These are phyloP conservation scores for Drosophila picticornis DNA, from an alignment of 2,888 invertebrate species.

Conservation along the genomic window DNA sequence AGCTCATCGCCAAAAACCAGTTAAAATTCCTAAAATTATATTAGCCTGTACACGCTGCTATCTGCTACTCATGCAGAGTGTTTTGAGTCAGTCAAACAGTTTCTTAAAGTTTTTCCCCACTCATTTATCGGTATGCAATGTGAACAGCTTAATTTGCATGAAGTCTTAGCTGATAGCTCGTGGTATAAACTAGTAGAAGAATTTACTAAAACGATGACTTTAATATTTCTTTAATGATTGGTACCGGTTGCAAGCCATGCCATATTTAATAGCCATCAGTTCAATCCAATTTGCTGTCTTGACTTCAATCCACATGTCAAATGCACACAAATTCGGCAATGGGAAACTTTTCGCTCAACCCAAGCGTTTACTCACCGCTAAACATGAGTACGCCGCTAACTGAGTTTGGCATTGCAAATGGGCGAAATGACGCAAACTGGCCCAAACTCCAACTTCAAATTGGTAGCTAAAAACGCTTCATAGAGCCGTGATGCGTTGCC, in stretches of 20 bases:
- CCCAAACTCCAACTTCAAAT: slow-evolving; percentile 52
- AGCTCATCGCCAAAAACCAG: slow-evolving; percentile 51
- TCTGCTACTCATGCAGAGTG: slow-evolving; percentile 11
- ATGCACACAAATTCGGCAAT: not conserved
- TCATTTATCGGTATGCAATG: not conserved
- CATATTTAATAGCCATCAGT: not conserved
- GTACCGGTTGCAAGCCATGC: no score
- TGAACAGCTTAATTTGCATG: not conserved
- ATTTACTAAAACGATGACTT: not conserved
- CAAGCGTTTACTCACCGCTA: slow-evolving; percentile 18
- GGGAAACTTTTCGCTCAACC: slow-evolving; percentile 29
- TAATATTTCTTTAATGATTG: not conserved
- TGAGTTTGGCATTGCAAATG: slow-evolving; percentile 40
- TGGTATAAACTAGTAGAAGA: not conserved
- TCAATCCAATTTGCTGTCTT: not conserved
- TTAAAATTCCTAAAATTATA: slow-evolving; percentile 67
- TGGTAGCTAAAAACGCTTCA: slow-evolving; percentile 26
- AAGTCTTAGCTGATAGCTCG: not conserved
- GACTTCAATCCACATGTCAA: not conserved
- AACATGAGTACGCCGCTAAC: slow-evolving; percentile 41
- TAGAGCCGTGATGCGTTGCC: slow-evolving; percentile 25
- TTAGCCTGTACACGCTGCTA: slow-evolving; percentile 25
- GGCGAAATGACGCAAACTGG: slow-evolving; percentile 43
- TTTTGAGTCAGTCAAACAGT: slow-evolving; percentile 23
- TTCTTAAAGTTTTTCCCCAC: not conserved